Conservation (phyloP, 2,113 vertebrate genomes). For the Ranitomeya imitator region DNA sequence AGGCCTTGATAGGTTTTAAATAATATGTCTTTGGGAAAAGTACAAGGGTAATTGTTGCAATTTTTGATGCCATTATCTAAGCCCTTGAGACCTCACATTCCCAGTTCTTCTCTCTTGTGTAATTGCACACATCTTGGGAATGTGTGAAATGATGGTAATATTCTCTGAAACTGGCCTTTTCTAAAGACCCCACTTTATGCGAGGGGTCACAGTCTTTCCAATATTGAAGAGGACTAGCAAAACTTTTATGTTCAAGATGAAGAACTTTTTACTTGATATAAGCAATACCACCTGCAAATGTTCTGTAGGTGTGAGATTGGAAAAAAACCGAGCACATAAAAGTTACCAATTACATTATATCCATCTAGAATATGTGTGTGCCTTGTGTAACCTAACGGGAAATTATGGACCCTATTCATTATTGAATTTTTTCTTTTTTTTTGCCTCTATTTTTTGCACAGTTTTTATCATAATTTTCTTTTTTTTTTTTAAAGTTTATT, state of each 20-base stretch:
- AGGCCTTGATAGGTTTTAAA: constrained; percentile 76
- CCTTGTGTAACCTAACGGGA: too few species aligned
- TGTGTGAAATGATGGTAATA: constrained; percentile 73
- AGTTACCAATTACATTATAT: not conserved
- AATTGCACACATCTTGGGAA: constrained; percentile 76
- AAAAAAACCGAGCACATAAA: not conserved
- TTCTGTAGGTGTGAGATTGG: not conserved
- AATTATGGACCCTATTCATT: too few species aligned
- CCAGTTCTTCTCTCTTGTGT: constrained; percentile 70
- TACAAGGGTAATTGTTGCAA: constrained; percentile 82
- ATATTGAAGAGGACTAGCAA: constrained; percentile 60
- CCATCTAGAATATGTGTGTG: not conserved
- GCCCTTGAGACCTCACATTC: constrained; percentile 75
- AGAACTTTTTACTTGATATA: constrained; percentile 27
- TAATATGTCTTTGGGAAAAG: constrained; percentile 78
- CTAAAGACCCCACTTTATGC: constrained; percentile 62
- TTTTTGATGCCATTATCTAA: constrained; percentile 85
- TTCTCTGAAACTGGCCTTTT: constrained; percentile 66
- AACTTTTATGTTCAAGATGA: constrained; percentile 1
- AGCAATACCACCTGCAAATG: not conserved
- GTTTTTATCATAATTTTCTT: too few species aligned
- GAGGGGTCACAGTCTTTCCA: constrained; percentile 61
- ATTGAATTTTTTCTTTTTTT: too few species aligned
- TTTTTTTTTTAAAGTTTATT: too few species aligned
- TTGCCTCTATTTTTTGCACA: too few species aligned